Evolutionary conservation across 2,888 invertebrate genomes (phyloP).

Genomic region (Ophion ventricosus): DNA sequence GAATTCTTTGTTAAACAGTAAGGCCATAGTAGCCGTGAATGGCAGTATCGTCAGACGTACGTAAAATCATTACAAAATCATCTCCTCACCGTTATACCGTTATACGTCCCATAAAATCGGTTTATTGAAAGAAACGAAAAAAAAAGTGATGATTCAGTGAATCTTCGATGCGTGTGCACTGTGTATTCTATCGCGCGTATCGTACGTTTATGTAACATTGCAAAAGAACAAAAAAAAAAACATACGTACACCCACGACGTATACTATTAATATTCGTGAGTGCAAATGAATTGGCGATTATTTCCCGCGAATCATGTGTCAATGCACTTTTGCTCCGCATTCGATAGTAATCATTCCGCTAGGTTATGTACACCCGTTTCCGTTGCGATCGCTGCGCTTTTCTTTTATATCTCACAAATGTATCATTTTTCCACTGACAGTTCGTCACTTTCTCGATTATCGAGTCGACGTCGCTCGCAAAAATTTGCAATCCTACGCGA

Average conservation of each 20-base stretch:
- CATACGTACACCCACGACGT: constrained; percentile 43
- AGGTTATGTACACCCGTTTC: constrained; percentile 51
- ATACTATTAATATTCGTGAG: constrained; percentile 64
- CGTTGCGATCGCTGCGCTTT: not conserved
- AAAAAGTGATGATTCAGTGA: constrained; percentile 33
- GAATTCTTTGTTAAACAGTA: constrained; percentile 77
- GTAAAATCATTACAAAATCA: constrained; percentile 63
- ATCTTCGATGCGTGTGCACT: constrained; percentile 38
- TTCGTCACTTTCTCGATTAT: not conserved
- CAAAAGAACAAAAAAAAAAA: constrained; percentile 7
- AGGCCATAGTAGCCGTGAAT: constrained; percentile 73
- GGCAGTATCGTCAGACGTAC: constrained; percentile 75
- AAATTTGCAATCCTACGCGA: not conserved
- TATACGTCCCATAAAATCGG: not conserved
- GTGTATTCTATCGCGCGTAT: constrained; percentile 40
- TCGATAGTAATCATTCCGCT: constrained; percentile 24
- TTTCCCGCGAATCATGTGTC: constrained; percentile 26
- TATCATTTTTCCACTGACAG: not conserved
- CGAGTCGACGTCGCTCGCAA: not conserved
- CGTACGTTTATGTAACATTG: constrained; percentile 68
- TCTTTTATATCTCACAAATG: not conserved
- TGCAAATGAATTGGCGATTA: constrained; percentile 37
- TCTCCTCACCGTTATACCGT: constrained; percentile 13
- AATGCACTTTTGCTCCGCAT: constrained; percentile 15
- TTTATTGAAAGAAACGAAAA: constrained; percentile 12